phyloP scores from a whole-genome alignment of 2,113 vertebrate genomes.

The Aix galericulata region DNA sequence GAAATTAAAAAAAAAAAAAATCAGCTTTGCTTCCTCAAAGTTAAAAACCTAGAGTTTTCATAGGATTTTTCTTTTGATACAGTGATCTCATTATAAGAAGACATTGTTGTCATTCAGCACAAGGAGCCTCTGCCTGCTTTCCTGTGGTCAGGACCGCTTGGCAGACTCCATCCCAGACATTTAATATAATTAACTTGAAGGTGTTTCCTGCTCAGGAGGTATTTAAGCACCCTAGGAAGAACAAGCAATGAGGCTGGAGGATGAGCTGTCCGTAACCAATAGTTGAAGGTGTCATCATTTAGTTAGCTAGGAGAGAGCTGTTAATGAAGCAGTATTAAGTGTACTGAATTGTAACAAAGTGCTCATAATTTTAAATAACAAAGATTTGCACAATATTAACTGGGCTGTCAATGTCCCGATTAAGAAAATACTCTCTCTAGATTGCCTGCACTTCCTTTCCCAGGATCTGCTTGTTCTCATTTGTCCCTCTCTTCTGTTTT shows the following conservation, averaged over 20 bases:
- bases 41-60: background rate
- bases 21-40: background rate
- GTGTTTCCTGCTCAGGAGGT: constrained; percentile 42
- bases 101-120: background rate
- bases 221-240: constrained; percentile 25
- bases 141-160: background rate
- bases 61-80: background rate
- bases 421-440: background rate
- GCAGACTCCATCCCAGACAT: constrained; percentile 20
- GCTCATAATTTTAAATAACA: constrained; percentile 44
- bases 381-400: constrained; percentile 41
- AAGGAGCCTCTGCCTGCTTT: background rate
- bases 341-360: constrained; percentile 53
- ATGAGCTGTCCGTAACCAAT: constrained; percentile 38
- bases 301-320: constrained; percentile 34
- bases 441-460: constrained; percentile 7
- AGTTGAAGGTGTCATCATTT: constrained; percentile 10
- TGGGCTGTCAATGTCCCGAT: background rate
- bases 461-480: constrained; percentile 10
- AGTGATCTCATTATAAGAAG: background rate
- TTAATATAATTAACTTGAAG: constrained; percentile 50
- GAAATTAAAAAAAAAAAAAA: background rate
- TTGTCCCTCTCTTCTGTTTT: background rate
- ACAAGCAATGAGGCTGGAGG: background rate
- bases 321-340: constrained; percentile 50